Base-by-base conservation (phyloP, 2,797 vertebrate species). In the Decapterus maruadsi region DNA sequence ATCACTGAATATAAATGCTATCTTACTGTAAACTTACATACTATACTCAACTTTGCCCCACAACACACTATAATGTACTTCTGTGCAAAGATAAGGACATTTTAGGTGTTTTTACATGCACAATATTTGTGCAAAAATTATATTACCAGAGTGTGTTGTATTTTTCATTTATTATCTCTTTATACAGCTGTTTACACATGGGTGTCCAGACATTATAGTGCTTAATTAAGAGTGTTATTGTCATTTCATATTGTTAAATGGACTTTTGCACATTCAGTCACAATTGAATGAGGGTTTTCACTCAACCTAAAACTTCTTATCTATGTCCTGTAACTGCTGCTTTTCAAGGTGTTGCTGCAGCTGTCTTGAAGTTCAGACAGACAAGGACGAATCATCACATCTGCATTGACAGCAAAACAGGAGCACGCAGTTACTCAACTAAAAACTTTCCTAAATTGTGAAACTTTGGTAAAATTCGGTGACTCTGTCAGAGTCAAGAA, bases 401-500 rank as follows among this genome's bases (percentile, higher is more conserved):
- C 75, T 65, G 40, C 16, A 19, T 10, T 10, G 8, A 48, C 40
- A 34, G 31, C 31, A 56, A 48, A 57, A 46, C 58, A 72, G 6
- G 50, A 26, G n/a, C 38, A 31, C 29, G 50, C 53, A 55, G 61
- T 77, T 77, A 61, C 62, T 74, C 79, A 78, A 71, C 56, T 46
- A 20, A 78, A 67, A 89, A 83, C 58, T 75, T 84, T 60, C 6
- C 14, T 0, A 66, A 78, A 62, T 78, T 82, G 40, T 42, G 72
- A 77, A 90, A 89, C 71, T 78, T 80, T 58, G 22, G 31, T 20
- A 26, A 40, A 79, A 71, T 61, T 75, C 75, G 62, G 62, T 86
- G 11, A 16, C 36, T 29, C 59, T 63, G 91, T 89, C 72, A 87
- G 89, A 86, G 87, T 80, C 10, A 40, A 9, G 22, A 46, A 65